Evolutionary conservation across 2,888 invertebrate species (phyloP), one percentile per base, ranked within the genome.

Genomic region (Caenorhabditis zanzibari): DNA sequence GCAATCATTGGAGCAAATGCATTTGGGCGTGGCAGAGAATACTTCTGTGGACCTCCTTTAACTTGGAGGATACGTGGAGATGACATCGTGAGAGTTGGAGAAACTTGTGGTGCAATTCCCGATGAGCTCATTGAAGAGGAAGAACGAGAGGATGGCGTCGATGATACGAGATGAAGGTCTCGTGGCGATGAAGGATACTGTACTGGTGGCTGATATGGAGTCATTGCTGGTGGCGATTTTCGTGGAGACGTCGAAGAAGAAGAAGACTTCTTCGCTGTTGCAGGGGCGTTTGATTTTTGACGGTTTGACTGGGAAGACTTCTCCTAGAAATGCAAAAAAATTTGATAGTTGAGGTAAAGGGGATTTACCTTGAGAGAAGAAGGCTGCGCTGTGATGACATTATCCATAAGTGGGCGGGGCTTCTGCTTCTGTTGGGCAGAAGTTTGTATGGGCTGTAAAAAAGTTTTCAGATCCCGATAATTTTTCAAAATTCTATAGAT

Each of bases 361-460:
- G 12, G 26, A 14, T 5, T 10, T 22, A 83, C 84, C 77, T 80
- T 85, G 71, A 82, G 75, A 82, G 79, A 85, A 74, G 76, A 49
- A 32, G 82, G 54, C 61, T 80, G 82, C 5, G 82, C 44, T 24
- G 81, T 54, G 28, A 84, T 61, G 54, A 85, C 54, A n/a, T 80
- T 75, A 38, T 83, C 83, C 86, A 85, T 86, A 16, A 85, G 85
- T 61, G 86, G 85, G 52, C 83, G 84, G 14, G 86, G 86, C 71
- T 84, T 84, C 63, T 59, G 71, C 75, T 69, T 69, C 69, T 73
- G 81, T 35, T 64, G 81, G 68, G 61, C 73, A 68, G 81, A 73
- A 80, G 59, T 73, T 68, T 72, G 73, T 52, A 52, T 52, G 10
- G 32, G 66, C 66, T 66, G 66, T 4, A 66, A 66, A 52, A 26